Base-by-base conservation (phyloP, 2,888 invertebrate genomes). In the Mesorhabditis sp. region DNA sequence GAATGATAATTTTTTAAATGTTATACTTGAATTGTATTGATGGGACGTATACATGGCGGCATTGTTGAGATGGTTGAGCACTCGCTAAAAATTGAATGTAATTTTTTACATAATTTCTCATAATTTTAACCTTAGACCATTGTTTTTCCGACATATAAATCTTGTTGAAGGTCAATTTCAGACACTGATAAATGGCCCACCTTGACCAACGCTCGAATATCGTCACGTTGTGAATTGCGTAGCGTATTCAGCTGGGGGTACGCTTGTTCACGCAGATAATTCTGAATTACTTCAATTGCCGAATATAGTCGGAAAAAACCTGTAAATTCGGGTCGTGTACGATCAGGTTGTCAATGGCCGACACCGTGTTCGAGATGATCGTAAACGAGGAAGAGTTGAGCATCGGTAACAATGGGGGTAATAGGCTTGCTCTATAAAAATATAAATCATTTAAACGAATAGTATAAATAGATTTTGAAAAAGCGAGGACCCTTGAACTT, bases 321-420 rank as follows among this genome's bases (percentile, higher is more conserved):
- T 82, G 82, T 50, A 78, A 72, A 28, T 76, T 73, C 28, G 76
- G 74, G 73, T 83, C 81, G 64, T 79, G 76, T 15, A 74, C 75
- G 45, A 78, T 72, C 4, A 83, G 66, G 65, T 77, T 75, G 28
- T 71, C 69, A 10, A 83, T 71, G 0, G 83, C 80, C 0, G 78
- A 77, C 10, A 83, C 76, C 4, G 80, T 75, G 65, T 83, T 83
- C n/a, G 77, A 73, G 13, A 82, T 73, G 13, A 80, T 77, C 5
- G 82, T 83, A 74, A 83, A 82, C 4, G 80, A 78, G 5, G 79
- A 67, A 5, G 80, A 79, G 15, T 73, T 73, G 15, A 83, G 79
- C 13, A 82, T 76, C 13, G 66, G 64, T 5, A 83, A 45, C 41
- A 83, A 75, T 5, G 75, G 65, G 10, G 71, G 28, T 28, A 28